A percentile compares a stretch with the other conserved stretches of the same genome.
phyloP scores from a whole-genome alignment of 2,113 vertebrate species.

The Nibea coibor region DNA sequence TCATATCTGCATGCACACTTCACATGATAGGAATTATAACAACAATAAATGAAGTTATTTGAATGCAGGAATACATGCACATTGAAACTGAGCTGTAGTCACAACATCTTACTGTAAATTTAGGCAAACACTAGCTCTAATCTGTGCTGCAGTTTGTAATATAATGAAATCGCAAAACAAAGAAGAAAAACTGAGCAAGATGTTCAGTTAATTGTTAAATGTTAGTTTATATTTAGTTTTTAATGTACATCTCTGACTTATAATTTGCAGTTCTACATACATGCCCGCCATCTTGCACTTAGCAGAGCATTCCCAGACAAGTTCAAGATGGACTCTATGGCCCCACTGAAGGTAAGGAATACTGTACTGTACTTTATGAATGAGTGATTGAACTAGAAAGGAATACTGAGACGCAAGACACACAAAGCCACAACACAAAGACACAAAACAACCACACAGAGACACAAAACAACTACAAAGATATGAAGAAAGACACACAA shows the following conservation, averaged over 20 bases:
- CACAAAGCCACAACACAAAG: background rate
- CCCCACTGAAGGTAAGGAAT: constrained; percentile 86
- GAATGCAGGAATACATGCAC: background rate
- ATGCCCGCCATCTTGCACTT: constrained; percentile 91
- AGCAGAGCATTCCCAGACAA: constrained; percentile 94
- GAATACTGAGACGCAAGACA: background rate
- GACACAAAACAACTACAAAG: background rate
- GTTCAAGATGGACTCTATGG: constrained; percentile 87
- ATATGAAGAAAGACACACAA: too few species aligned
- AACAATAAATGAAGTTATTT: background rate
- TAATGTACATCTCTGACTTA: background rate
- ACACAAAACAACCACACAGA: background rate
- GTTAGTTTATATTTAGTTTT: background rate
- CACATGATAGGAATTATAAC: background rate
- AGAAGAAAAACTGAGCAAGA: background rate
- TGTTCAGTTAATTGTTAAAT: background rate
- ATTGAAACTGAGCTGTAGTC: background rate
- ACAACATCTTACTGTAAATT: background rate
- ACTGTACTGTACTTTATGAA: background rate
- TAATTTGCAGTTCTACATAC: constrained; percentile 90
- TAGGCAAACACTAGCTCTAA: background rate
- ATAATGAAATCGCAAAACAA: background rate
- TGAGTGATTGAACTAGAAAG: background rate
- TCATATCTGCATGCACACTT: background rate
- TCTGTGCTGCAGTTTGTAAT: background rate